These are phyloP conservation scores for Heliconius hermathena DNA, from an alignment of 1,140 invertebrate genomes.

Conservation along the genomic window DNA sequence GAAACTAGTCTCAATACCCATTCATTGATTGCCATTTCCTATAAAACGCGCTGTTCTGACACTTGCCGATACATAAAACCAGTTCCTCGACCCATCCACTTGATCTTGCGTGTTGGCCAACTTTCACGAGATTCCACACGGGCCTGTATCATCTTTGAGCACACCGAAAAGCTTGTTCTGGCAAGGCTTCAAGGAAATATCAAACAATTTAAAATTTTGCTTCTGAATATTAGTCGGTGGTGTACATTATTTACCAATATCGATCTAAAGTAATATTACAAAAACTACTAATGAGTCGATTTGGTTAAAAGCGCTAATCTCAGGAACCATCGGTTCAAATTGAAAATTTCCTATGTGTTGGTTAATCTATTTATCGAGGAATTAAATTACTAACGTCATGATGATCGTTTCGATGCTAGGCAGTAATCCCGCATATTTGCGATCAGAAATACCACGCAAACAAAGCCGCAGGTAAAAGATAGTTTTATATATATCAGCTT, in stretches of 20 bases:
- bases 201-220: neutral
- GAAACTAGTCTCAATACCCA: conserved; percentile 29
- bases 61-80: conserved; percentile 77
- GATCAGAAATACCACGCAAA: no score
- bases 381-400: no score
- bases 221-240: neutral
- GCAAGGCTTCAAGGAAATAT: conserved; percentile 10
- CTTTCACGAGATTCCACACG: conserved; percentile 76
- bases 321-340: no score
- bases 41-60: conserved; percentile 44
- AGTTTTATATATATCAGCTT: no score
- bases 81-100: conserved; percentile 69
- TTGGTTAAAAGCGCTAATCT: no score
- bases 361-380: neutral
- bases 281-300: no score
- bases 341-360: neutral
- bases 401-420: no score
- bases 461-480: no score
- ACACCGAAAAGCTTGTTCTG: conserved; percentile 34
- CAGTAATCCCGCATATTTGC: no score
- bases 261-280: no score
- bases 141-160: conserved; percentile 42
- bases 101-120: conserved; percentile 72
- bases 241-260: neutral
- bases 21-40: conserved; percentile 38